Evolutionary conservation across 1,140 invertebrate species (phyloP).

Genomic region (Yoshiicerus persimilis): DNA sequence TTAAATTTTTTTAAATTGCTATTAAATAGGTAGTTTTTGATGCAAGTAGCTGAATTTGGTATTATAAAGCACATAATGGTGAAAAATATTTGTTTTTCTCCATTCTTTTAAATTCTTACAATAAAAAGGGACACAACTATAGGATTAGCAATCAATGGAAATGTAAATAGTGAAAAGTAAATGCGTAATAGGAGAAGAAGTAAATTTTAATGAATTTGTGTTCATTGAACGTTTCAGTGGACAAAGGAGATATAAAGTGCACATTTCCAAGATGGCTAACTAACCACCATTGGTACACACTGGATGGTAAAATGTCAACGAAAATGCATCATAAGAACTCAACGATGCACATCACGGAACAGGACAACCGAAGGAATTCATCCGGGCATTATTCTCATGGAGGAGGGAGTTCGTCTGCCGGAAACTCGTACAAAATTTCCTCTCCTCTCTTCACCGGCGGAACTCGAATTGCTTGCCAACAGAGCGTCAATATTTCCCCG

Average conservation of each 20-base stretch:
- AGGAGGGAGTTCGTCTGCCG: neutral
- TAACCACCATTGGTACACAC: conserved; percentile 74
- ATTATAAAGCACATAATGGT: too few relatives aligned
- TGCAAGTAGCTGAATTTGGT: too few relatives aligned
- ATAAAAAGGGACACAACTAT: too few relatives aligned
- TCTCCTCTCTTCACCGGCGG: conserved; percentile 31
- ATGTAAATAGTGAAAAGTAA: too few relatives aligned
- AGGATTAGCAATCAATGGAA: too few relatives aligned
- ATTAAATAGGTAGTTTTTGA: too few relatives aligned
- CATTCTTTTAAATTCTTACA: too few relatives aligned
- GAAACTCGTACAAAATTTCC: conserved; percentile 1
- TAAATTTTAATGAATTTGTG: neutral
- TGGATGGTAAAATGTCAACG: conserved; percentile 72
- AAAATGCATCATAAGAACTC: conserved; percentile 74
- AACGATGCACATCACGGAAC: conserved; percentile 60
- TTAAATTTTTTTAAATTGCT: too few relatives aligned
- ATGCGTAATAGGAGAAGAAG: neutral
- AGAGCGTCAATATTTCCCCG: conserved; percentile 29
- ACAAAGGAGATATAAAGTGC: conserved; percentile 63
- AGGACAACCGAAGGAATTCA: conserved; percentile 29
- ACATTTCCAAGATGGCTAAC: conserved; percentile 75
- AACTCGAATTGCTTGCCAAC: conserved; percentile 38
- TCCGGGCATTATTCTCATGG: conserved; percentile 30
- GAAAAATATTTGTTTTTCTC: too few relatives aligned
- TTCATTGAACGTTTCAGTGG: conserved; percentile 52